A percentile compares a stretch with the other conserved stretches of the same genome.
phyloP scores from a whole-genome alignment of 2,113 vertebrate species.

The Apus apus region DNA sequence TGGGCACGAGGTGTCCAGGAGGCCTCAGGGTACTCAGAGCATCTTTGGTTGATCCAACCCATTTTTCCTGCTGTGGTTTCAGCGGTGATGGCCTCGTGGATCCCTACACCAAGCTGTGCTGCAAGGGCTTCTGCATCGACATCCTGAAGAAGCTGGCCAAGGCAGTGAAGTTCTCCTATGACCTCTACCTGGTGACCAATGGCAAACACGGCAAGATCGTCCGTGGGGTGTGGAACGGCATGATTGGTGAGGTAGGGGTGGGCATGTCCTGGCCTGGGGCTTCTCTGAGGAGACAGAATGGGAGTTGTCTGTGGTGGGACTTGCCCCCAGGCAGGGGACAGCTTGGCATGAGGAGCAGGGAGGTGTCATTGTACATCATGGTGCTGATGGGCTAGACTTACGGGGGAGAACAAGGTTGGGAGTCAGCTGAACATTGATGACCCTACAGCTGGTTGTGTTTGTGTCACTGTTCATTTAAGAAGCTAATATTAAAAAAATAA shows the following conservation, averaged over 20 bases:
- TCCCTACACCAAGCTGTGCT: constrained; percentile 96
- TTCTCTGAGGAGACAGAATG: not conserved
- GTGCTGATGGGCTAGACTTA: not conserved
- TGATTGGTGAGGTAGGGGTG: constrained; percentile 94
- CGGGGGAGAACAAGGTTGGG: rapidly evolving
- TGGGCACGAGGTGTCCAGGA: rapidly evolving
- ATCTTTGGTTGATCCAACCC: not conserved
- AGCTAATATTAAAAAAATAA: not conserved
- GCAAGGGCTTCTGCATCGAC: constrained; percentile 98
- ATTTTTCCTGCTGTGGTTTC: not conserved
- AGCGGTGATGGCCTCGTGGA: constrained; percentile 68
- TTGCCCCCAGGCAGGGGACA: not conserved
- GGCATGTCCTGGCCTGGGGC: not conserved
- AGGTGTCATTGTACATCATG: not conserved
- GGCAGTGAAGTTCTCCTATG: constrained; percentile 93
- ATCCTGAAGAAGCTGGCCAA: constrained; percentile 96
- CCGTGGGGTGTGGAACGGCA: constrained; percentile 95
- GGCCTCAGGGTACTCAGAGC: not conserved
- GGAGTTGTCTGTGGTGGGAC: not conserved
- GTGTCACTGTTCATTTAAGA: not conserved
- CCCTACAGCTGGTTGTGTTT: not conserved
- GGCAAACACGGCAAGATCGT: constrained; percentile 97
- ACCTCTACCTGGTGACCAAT: constrained; percentile 97
- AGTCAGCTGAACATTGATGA: rapidly evolving
- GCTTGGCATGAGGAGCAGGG: not conserved